phyloP scores from a whole-genome alignment of 2,888 invertebrate genomes.

The Molanna angustata region DNA sequence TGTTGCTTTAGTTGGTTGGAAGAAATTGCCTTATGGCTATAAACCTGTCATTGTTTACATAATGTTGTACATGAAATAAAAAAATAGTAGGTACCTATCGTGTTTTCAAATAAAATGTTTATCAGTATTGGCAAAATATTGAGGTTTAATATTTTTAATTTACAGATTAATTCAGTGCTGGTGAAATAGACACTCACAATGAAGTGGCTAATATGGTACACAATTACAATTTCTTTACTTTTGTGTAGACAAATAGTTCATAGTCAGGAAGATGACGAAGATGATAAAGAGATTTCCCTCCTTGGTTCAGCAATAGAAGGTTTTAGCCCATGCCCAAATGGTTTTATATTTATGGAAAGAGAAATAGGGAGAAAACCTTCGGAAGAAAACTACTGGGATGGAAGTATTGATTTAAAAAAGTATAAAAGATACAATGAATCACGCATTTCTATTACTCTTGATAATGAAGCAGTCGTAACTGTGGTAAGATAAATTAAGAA shows the following conservation, averaged over 20 bases:
- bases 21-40: no score
- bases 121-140: no score
- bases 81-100: no score
- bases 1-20: no score
- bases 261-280: not conserved
- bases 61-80: no score
- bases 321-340: conserved; percentile 17
- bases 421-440: conserved; percentile 14
- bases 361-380: conserved; percentile 19
- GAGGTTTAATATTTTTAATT: no score
- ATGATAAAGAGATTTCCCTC: not conserved
- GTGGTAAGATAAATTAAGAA: no score
- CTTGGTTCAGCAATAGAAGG: conserved; percentile 12
- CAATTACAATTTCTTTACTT: conserved; percentile 2
- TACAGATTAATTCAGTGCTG: no score
- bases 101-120: no score
- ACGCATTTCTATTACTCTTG: conserved; percentile 7
- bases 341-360: conserved; percentile 15
- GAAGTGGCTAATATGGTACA: no score
- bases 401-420: conserved; percentile 4
- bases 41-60: no score
- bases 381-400: conserved; percentile 21
- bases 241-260: not conserved
- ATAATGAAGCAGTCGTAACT: conserved; percentile 9
- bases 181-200: no score